phyloP scores from a whole-genome alignment of 1,140 invertebrate species.

The Ceratina australensis region DNA sequence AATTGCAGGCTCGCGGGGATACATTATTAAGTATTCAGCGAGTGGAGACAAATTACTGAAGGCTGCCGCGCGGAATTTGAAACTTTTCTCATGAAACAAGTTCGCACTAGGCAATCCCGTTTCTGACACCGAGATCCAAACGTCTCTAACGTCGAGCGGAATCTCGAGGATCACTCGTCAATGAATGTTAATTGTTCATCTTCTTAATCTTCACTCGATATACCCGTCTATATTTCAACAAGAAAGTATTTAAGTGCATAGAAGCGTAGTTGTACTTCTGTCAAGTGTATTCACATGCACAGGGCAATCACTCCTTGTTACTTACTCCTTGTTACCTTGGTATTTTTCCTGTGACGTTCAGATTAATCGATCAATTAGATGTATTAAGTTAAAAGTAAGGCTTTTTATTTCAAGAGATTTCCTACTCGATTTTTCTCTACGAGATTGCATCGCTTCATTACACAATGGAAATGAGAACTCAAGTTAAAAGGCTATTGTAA shows the following conservation, averaged over 20 bases:
- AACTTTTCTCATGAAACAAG: slow-evolving; percentile 51
- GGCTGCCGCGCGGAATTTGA: slow-evolving; percentile 27
- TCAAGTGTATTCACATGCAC: too few species aligned
- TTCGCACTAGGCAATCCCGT: background rate
- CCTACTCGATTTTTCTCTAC: too few species aligned
- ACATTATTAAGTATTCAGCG: slow-evolving; percentile 46
- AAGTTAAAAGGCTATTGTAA: background rate
- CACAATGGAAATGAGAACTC: background rate
- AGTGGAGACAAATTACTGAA: slow-evolving; percentile 46
- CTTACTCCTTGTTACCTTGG: too few species aligned
- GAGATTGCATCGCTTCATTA: background rate
- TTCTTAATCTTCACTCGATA: background rate
- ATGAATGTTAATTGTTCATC: slow-evolving; percentile 1
- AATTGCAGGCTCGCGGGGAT: slow-evolving; percentile 31
- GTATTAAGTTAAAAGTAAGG: too few species aligned
- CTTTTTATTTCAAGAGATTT: too few species aligned
- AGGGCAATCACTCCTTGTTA: too few species aligned
- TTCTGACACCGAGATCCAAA: background rate
- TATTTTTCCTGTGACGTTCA: too few species aligned
- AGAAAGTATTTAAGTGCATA: background rate
- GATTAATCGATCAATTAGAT: too few species aligned
- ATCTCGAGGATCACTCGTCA: slow-evolving; percentile 11
- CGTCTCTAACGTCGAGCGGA: background rate
- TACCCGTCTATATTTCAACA: background rate
- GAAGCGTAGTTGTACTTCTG: too few species aligned